Evolutionary conservation across 2,888 invertebrate species (phyloP).

Genomic region (Carpatolechia fugitivella): DNA sequence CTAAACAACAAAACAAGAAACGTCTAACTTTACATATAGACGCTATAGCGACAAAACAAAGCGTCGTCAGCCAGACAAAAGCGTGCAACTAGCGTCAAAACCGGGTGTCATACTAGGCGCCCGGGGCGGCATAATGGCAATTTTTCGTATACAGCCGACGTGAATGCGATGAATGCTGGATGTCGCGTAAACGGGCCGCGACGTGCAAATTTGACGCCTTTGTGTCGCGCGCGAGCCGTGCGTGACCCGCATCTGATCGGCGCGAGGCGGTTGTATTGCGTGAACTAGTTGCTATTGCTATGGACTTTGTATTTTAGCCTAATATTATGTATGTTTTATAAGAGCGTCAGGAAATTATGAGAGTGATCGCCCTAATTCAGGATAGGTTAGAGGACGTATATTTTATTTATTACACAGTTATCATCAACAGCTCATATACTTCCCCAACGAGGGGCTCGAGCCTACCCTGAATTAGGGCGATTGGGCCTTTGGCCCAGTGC

Average conservation of each 20-base stretch:
- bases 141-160: conserved; percentile 67
- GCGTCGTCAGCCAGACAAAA: not conserved
- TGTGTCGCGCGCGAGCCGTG: conserved; percentile 56
- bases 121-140: conserved; percentile 63
- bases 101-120: conserved; percentile 33
- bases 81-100: conserved; percentile 3
- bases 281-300: not conserved
- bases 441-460: too few relatives aligned
- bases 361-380: too few relatives aligned
- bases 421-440: too few relatives aligned
- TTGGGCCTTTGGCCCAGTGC: too few relatives aligned
- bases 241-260: conserved; percentile 62
- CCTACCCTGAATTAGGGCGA: too few relatives aligned
- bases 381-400: too few relatives aligned
- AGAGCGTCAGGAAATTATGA: too few relatives aligned
- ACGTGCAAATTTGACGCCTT: conserved; percentile 78
- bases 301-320: not conserved
- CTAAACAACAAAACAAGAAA: not conserved
- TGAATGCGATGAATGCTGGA: conserved; percentile 72
- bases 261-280: not conserved
- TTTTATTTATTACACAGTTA: too few relatives aligned
- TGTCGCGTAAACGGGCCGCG: conserved; percentile 72
- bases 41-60: too few relatives aligned
- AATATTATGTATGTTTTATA: too few relatives aligned
- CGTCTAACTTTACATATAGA: not conserved